Base-by-base conservation (phyloP, 2,888 invertebrate species). In the Drosophila birchii region DNA sequence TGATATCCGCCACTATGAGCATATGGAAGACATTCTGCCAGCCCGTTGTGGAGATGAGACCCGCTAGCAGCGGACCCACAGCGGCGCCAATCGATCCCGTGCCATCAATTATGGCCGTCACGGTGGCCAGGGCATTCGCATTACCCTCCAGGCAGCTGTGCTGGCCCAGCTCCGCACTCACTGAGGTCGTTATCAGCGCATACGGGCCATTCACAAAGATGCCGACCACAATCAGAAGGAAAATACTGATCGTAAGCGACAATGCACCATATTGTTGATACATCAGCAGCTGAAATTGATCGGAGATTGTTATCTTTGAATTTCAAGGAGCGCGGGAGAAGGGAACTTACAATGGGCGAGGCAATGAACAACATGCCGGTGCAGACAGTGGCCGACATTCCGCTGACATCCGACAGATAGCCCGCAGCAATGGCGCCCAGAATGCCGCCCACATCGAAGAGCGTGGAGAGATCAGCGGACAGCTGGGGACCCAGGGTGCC, bases 81-180 rank as follows among this genome's bases (percentile, higher is more conserved):
- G 98, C 98, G 51, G 98, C 98, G 62, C 98, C 92, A 71, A 93
- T 91, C 4, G 92, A 92, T 9, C 99, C 98, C 0, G 98, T 98
- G 51, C 99, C 99, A 93, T 99, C 99, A 51, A 99, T 98, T 83
- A 99, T 98, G 26, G 98, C 98, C 0, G 98, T 98, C n/a, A 99
- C 98, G 0, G 99, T 99, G 9, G 99, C 98, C 69, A 99, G 92
- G 7, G 98, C 99, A 90, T 96, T 96, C 0, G 97, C 93, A 93
- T 97, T 97, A 3, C 97, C 97, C 58, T 96, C 95, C 61, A 98
- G 93, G 72, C 96, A 96, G 78, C 95, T 94, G 93, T 98, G 98
- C 0, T 97, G 96, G 18, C 99, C 94, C 8, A 99, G 94, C 91
- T 99, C 98, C 0, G 99, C 97, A 61, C 98, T 97, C 41, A 99